Evolutionary conservation across 2,888 invertebrate genomes (phyloP).

Genomic region (Desoria tigrina): DNA sequence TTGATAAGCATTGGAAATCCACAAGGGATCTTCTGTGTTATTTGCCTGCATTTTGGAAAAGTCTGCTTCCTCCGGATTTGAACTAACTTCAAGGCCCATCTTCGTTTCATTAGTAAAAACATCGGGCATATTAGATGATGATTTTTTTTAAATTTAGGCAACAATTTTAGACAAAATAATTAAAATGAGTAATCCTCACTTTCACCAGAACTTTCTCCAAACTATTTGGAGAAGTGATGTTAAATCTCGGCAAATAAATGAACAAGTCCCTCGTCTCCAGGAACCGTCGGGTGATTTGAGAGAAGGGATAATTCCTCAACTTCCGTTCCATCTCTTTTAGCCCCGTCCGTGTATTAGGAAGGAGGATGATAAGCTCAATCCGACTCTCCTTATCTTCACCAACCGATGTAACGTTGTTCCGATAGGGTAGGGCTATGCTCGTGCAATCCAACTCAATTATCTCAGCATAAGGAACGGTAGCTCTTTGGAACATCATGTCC

Average conservation of each 20-base stretch:
- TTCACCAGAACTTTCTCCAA: not conserved
- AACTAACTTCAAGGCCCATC: slow-evolving; percentile 29
- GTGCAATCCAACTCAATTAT: slow-evolving; percentile 53
- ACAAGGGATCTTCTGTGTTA: not conserved
- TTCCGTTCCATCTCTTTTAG: slow-evolving; percentile 66
- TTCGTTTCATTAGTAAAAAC: not conserved
- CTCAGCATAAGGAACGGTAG: slow-evolving; percentile 53
- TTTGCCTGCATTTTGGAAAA: slow-evolving; percentile 25
- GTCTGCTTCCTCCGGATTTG: slow-evolving; percentile 26
- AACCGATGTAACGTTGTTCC: slow-evolving; percentile 55
- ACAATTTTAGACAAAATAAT: too few relatives aligned
- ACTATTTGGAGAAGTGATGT: slow-evolving; percentile 59
- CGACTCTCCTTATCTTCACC: slow-evolving; percentile 60
- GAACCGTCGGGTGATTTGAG: slow-evolving; percentile 58
- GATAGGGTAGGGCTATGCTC: slow-evolving; percentile 56
- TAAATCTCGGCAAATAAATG: slow-evolving; percentile 75
- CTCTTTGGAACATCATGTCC: slow-evolving; percentile 58
- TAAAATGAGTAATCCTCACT: too few relatives aligned
- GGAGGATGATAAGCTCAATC: slow-evolving; percentile 72
- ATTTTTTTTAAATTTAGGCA: too few relatives aligned
- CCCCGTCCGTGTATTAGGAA: slow-evolving; percentile 69
- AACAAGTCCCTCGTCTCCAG: slow-evolving; percentile 66
- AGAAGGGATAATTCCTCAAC: slow-evolving; percentile 61
- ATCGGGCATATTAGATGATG: too few relatives aligned
- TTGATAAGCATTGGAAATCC: slow-evolving; percentile 28